Percentiles rank a stretch among this genome's conserved stretches.
phyloP scores from a whole-genome alignment of 2,113 vertebrate genomes.

The Atlantisia rogersi region DNA sequence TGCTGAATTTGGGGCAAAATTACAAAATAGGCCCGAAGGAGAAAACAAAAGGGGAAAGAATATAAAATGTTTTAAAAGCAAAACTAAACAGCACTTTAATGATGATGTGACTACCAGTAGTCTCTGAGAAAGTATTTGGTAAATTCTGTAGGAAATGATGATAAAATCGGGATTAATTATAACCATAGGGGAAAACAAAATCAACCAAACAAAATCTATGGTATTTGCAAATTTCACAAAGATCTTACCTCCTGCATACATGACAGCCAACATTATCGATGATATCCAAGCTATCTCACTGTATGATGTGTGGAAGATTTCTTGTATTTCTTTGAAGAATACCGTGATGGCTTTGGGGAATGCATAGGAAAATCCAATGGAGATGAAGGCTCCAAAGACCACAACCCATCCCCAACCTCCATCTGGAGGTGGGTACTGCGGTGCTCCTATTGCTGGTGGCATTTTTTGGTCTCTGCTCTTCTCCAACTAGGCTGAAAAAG shows the following conservation, averaged over 20 bases:
- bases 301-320: conserved; percentile 86
- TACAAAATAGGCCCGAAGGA: background rate
- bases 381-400: conserved; percentile 90
- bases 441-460: conserved; percentile 70
- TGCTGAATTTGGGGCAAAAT: background rate
- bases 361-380: conserved; percentile 96
- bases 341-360: conserved; percentile 97
- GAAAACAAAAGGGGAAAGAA: background rate
- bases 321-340: conserved; percentile 97
- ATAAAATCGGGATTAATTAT: background rate
- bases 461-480: conserved; percentile 72
- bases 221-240: background rate
- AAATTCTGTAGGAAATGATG: background rate
- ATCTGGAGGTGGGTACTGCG: conserved; percentile 84
- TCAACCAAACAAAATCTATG: background rate
- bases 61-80: background rate
- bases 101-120: background rate
- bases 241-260: conserved; percentile 96
- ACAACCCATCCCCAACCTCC: conserved; percentile 98
- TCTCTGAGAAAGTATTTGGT: background rate
- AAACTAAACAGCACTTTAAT: background rate
- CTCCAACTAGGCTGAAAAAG: conserved; percentile 45
- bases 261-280: conserved; percentile 96
- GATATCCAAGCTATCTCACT: conserved; percentile 97
- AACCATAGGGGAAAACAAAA: background rate